phyloP scores from a whole-genome alignment of 1,140 invertebrate species.

The Euwallacea similis region DNA sequence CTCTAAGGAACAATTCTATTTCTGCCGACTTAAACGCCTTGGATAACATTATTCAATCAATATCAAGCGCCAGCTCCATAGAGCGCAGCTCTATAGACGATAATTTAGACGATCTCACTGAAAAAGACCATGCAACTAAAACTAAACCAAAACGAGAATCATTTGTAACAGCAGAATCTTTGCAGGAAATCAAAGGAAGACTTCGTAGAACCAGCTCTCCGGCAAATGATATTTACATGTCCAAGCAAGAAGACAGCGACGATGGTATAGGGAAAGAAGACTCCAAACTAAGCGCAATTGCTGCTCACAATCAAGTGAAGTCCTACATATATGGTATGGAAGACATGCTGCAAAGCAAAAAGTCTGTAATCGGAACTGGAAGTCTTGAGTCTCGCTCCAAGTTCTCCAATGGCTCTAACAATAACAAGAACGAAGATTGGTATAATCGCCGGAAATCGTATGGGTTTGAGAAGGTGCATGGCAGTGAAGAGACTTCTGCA shows the following conservation, averaged over 20 bases:
- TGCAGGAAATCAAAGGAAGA: slow-evolving; percentile 61
- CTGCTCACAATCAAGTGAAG: slow-evolving; percentile 44
- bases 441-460: slow-evolving; percentile 71
- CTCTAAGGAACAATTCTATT: slow-evolving; percentile 56
- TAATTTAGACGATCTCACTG: slow-evolving; percentile 52
- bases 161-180: slow-evolving; percentile 62
- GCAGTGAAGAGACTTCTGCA: slow-evolving; percentile 53
- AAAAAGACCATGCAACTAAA: slow-evolving; percentile 49
- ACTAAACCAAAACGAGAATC: slow-evolving; percentile 54
- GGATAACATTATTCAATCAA: slow-evolving; percentile 55
- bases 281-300: slow-evolving; percentile 10
- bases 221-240: slow-evolving; percentile 51
- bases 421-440: slow-evolving; percentile 62
- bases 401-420: slow-evolving; percentile 54
- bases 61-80: slow-evolving; percentile 45
- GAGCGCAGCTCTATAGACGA: slow-evolving; percentile 52
- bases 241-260: slow-evolving; percentile 47
- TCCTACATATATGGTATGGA: slow-evolving; percentile 56
- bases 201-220: slow-evolving; percentile 57
- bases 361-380: slow-evolving; percentile 56
- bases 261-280: slow-evolving; percentile 54
- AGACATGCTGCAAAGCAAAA: slow-evolving; percentile 46
- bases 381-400: slow-evolving; percentile 60
- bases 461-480: slow-evolving; percentile 69
- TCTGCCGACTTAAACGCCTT: slow-evolving; percentile 53